Evolutionary conservation across 2,113 vertebrate species (phyloP), one percentile per base, ranked within the genome.

Genomic region (Romanogobio albipinnatus): DNA sequence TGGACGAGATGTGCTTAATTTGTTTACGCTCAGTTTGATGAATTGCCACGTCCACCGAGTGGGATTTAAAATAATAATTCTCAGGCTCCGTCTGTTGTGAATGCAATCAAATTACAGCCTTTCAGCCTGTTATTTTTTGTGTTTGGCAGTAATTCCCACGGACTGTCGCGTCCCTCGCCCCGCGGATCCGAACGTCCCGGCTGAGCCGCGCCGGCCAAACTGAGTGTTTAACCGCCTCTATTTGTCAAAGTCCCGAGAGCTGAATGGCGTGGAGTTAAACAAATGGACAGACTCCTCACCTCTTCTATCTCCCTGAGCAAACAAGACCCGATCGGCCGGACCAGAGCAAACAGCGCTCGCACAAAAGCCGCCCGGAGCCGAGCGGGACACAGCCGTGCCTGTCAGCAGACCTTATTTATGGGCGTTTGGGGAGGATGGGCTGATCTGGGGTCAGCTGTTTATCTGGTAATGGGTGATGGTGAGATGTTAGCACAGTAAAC

Each of bases 261-360:
- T 94, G 93, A 95, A 94, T 94, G 91, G 91, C 90, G 91, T 89
- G 86, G 87, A 92, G 92, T 91, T 91, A 91, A 94, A 93, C 95
- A 95, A 94, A 94, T 92, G 90, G 88, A 92, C 91, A 92, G 89
- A 88, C 92, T 93, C 89, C 91, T 92, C 64, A 86, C 84, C 90
- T 88, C 83, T 89, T 90, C 79, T 87, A 88, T 88, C 62, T 90
- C 84, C 87, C 89, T 83, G 85, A 85, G 87, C 84, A 91, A 90
- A 91, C 89, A 88, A 2, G 74, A 77, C 33, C 76, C 78, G 71
- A 70, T 59, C 84, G 74, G 70, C 74, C 47, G 70, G 73, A 89
- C 89, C 86, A 88, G 3, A 2, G 88, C 89, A 88, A 90, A 90
- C 89, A 92, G 88, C 85, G 15, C 88, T 70, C 86, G 90, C 88